Conservation (phyloP, 2,888 invertebrate species). For the Siphlonurus alternatus region DNA sequence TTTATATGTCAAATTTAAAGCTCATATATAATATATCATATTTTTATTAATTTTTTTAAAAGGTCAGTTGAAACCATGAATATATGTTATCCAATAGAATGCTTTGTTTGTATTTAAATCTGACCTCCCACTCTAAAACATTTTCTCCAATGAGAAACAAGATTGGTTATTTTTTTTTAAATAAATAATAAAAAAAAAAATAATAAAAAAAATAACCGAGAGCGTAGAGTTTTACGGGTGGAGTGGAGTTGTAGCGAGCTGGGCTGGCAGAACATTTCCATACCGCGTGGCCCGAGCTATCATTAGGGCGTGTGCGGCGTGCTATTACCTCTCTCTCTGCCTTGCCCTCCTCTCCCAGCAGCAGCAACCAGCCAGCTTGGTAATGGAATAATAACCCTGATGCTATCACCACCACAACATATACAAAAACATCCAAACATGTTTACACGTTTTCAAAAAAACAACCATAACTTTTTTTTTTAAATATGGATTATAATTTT, state of each 20-base stretch:
- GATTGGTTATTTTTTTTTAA: not conserved
- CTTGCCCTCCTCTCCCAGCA: no score
- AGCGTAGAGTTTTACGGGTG: not conserved
- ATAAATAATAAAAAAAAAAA: not conserved
- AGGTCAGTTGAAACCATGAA: not conserved
- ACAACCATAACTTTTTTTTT: not conserved
- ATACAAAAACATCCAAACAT: not conserved
- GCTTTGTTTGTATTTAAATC: not conserved
- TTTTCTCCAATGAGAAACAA: not conserved
- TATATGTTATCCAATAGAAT: not conserved
- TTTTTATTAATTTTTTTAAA: not conserved
- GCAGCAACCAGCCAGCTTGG: no score
- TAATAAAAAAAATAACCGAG: not conserved
- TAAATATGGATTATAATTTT: not conserved
- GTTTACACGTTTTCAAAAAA: not conserved
- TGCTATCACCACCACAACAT: not conserved
- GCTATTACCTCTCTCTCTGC: not conserved
- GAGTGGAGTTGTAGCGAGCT: not conserved
- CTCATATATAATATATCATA: not conserved
- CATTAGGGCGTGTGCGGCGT: not conserved
- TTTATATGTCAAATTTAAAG: no score
- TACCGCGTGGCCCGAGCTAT: not conserved
- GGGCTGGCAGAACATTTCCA: not conserved
- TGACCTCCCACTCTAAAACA: not conserved
- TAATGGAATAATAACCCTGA: not conserved